A percentile compares a stretch with the other conserved stretches of the same genome.
phyloP scores from a whole-genome alignment of 2,888 invertebrate species.

The Steinernema carpocapsae region DNA sequence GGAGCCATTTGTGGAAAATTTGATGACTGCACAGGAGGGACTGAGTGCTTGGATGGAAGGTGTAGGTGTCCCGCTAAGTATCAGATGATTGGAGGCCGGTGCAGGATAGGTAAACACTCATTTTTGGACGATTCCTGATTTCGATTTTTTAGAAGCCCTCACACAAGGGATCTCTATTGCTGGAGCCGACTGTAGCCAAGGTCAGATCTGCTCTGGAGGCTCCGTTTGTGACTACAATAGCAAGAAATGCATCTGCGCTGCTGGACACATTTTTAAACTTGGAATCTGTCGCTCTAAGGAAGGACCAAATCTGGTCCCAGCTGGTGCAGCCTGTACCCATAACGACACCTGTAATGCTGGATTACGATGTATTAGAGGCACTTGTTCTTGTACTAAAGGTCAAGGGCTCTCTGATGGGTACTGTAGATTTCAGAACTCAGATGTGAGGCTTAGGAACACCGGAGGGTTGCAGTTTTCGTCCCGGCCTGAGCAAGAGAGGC shows the following conservation, averaged over 20 bases:
- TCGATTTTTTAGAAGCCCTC: constrained; percentile 19
- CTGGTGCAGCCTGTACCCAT: constrained; percentile 53
- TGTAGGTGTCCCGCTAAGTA: constrained; percentile 54
- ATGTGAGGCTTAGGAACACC: neutral
- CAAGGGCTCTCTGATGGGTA: constrained; percentile 59
- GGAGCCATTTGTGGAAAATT: constrained; percentile 43
- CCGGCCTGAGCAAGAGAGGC: constrained; percentile 44
- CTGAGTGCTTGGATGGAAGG: constrained; percentile 51
- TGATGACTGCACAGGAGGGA: constrained; percentile 54
- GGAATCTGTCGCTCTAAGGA: constrained; percentile 57
- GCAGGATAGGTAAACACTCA: constrained; percentile 46
- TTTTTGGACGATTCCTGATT: neutral
- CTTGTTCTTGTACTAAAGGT: constrained; percentile 54
- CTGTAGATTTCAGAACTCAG: constrained; percentile 46
- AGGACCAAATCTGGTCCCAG: constrained; percentile 34
- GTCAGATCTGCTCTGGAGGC: constrained; percentile 36
- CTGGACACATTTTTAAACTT: constrained; percentile 50
- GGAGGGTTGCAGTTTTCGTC: constrained; percentile 39
- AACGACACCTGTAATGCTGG: constrained; percentile 58
- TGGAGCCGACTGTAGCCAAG: neutral
- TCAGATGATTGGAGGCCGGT: constrained; percentile 51
- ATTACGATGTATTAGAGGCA: constrained; percentile 52
- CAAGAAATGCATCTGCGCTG: constrained; percentile 60
- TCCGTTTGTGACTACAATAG: constrained; percentile 51
- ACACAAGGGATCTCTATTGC: constrained; percentile 36